Conservation (phyloP, 2,888 invertebrate species). For the Notocelia uddmanniana region DNA sequence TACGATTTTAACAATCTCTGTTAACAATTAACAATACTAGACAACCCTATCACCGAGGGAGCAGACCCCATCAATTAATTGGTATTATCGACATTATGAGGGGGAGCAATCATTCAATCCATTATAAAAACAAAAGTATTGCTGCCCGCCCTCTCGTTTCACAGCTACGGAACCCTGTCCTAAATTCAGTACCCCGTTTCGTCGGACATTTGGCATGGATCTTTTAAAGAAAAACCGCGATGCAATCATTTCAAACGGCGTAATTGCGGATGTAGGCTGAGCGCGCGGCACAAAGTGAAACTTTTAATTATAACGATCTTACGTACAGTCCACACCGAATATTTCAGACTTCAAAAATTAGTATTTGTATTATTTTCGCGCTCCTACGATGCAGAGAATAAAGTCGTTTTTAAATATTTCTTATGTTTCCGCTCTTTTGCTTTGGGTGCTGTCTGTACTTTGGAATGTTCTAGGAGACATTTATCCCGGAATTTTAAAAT, state of each 20-base stretch:
- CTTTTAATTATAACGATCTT: slow-evolving; percentile 49
- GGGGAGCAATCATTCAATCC: neutral
- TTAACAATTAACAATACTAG: neutral
- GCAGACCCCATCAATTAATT: neutral
- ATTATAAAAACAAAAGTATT: neutral
- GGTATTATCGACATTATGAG: too few species aligned
- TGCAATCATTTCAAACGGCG: slow-evolving; percentile 64
- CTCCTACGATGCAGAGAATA: neutral
- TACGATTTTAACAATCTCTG: too few species aligned
- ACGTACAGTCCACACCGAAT: slow-evolving; percentile 35
- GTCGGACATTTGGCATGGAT: slow-evolving; percentile 51
- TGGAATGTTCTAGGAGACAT: slow-evolving; percentile 40
- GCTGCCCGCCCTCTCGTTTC: neutral
- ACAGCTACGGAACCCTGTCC: slow-evolving; percentile 11
- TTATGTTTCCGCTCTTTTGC: neutral
- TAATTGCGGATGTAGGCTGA: slow-evolving; percentile 64
- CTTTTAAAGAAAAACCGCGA: slow-evolving; percentile 58
- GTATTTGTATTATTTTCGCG: slow-evolving; percentile 1
- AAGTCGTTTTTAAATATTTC: slow-evolving; percentile 13
- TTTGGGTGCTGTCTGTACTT: slow-evolving; percentile 24
- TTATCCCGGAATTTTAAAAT: slow-evolving; percentile 43
- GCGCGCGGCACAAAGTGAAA: slow-evolving; percentile 57
- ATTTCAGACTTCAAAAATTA: slow-evolving; percentile 12
- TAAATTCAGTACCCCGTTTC: slow-evolving; percentile 26
- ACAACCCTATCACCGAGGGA: neutral